A percentile compares a stretch with the other conserved stretches of the same genome.
phyloP scores from a whole-genome alignment of 2,888 invertebrate species.

The Mythimna impura region DNA sequence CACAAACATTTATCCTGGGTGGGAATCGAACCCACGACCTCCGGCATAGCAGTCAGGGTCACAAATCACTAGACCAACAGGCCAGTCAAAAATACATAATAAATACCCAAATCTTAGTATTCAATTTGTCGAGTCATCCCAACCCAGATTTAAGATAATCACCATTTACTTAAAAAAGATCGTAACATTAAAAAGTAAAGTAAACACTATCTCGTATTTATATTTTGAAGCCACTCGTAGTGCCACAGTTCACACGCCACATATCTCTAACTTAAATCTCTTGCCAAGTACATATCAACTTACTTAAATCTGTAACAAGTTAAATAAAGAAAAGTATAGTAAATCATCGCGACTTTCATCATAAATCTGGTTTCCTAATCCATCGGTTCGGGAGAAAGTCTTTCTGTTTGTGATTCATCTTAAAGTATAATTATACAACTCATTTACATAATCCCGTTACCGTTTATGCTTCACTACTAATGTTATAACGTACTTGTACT shows the following conservation, averaged over 20 bases:
- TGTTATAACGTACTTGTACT: conserved; percentile 10
- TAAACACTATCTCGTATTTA: conserved; percentile 15
- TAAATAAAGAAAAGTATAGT: conserved; percentile 42
- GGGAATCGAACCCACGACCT: no score
- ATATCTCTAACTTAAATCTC: conserved; percentile 43
- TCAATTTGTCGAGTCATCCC: neutral
- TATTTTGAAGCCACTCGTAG: conserved; percentile 21
- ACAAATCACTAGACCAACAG: no score
- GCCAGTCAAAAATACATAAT: no score
- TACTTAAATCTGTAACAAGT: conserved; percentile 24
- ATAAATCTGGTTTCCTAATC: conserved; percentile 62
- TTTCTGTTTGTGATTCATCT: conserved; percentile 54
- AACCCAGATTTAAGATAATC: neutral
- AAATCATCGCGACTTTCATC: conserved; percentile 62
- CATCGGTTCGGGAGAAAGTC: conserved; percentile 57
- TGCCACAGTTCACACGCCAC: conserved; percentile 57
- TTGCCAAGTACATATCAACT: conserved; percentile 30
- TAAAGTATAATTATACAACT: conserved; percentile 56
- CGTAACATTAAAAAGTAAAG: conserved; percentile 21
- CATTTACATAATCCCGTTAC: conserved; percentile 58
- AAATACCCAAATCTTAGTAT: no score
- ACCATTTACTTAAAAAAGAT: conserved; percentile 21
- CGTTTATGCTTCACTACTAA: conserved; percentile 19
- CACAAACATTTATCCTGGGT: no score
- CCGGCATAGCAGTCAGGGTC: no score